A percentile compares a stretch with the other conserved stretches of the same genome.
Evolutionary conservation across 1,140 invertebrate genomes (phyloP).

Genomic region (Magallana ariakensis): DNA sequence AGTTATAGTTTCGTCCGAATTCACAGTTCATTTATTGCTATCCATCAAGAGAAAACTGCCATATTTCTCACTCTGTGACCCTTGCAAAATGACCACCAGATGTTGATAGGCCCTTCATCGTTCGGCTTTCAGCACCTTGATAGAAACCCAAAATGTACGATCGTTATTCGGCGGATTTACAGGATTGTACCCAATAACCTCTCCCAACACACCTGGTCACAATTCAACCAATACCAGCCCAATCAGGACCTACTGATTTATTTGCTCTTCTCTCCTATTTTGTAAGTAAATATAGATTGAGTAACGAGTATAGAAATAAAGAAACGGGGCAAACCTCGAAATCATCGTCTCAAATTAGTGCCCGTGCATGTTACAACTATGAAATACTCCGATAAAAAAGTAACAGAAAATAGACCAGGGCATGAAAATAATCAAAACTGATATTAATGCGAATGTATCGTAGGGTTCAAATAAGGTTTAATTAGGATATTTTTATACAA

Average conservation of each 20-base stretch:
- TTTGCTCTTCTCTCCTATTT: slow-evolving; percentile 3
- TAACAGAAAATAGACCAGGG: not conserved
- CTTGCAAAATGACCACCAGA: slow-evolving; percentile 16
- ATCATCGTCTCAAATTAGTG: not conserved
- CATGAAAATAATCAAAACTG: slow-evolving; percentile 5
- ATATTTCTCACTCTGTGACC: not conserved
- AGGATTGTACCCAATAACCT: slow-evolving; percentile 22
- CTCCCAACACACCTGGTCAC: slow-evolving; percentile 5
- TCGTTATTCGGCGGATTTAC: not conserved
- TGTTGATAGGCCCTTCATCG: not conserved
- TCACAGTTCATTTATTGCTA: slow-evolving; percentile 36
- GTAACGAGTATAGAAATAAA: slow-evolving; percentile 6
- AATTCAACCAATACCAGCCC: not conserved
- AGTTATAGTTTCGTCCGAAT: slow-evolving; percentile 36
- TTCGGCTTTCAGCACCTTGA: slow-evolving; percentile 10
- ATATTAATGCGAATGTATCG: slow-evolving; percentile 31
- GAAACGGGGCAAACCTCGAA: not conserved
- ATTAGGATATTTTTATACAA: slow-evolving; percentile 27
- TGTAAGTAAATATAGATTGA: slow-evolving; percentile 26
- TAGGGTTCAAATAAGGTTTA: slow-evolving; percentile 34
- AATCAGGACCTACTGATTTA: not conserved
- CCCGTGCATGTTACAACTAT: not conserved
- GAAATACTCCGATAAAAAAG: not conserved
- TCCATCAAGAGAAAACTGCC: not conserved
- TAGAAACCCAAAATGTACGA: slow-evolving; percentile 21